A percentile compares a stretch with the other conserved stretches of the same genome.
Conservation (phyloP, 2,797 vertebrate species). For the Hipposideros larvatus region DNA sequence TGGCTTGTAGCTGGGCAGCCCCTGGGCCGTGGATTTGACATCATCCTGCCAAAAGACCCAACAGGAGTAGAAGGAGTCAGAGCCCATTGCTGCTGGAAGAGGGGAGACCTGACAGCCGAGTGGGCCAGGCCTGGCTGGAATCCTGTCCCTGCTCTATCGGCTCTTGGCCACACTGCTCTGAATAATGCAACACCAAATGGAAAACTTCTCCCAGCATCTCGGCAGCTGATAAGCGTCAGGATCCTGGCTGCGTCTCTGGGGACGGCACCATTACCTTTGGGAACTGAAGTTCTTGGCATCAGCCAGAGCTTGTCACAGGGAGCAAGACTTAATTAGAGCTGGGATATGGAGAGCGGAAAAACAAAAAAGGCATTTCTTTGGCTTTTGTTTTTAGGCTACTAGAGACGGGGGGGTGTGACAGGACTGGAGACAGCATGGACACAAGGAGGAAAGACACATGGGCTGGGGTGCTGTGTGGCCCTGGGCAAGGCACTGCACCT, state of each 20-base stretch:
- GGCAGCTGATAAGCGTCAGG: constrained; percentile 58
- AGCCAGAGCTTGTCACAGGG: constrained; percentile 51
- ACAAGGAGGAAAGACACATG: background rate
- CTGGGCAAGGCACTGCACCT: background rate
- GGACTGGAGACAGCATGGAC: background rate
- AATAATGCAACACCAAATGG: constrained; percentile 80
- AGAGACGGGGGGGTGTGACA: fast-evolving
- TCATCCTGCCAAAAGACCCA: constrained; percentile 93
- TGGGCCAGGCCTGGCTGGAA: background rate
- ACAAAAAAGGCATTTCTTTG: background rate
- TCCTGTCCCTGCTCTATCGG: background rate
- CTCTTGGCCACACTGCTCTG: constrained; percentile 2
- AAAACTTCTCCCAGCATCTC: constrained; percentile 68
- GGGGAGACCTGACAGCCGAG: background rate
- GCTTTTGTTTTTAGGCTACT: background rate
- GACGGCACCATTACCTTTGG: constrained; percentile 60
- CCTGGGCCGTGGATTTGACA: constrained; percentile 90
- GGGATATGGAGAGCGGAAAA: background rate
- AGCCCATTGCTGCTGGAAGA: constrained; percentile 56
- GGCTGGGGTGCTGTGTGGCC: background rate
- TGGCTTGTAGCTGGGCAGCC: constrained; percentile 92
- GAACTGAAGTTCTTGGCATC: constrained; percentile 59
- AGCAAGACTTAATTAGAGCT: constrained; percentile 21
- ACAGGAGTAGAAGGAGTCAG: constrained; percentile 76
- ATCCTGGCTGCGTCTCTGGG: constrained; percentile 71